Percentiles rank a stretch among this genome's conserved stretches.
Evolutionary conservation across 1,140 invertebrate genomes (phyloP).

Genomic region (Sogatella furcifera): DNA sequence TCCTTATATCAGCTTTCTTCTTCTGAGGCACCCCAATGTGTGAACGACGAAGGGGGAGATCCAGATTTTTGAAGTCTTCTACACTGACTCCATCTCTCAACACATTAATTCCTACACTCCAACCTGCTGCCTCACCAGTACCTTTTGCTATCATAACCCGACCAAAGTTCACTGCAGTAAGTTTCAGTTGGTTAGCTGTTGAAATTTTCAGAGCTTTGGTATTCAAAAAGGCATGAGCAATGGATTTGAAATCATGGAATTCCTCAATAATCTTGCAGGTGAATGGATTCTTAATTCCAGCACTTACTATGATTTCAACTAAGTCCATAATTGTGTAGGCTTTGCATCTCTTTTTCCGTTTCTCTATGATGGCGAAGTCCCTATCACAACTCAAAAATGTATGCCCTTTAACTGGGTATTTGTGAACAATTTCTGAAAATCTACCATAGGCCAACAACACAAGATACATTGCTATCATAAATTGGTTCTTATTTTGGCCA

Average conservation of each 20-base stretch:
- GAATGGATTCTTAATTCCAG: slow-evolving; percentile 4
- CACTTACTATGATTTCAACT: neutral
- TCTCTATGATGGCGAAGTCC: slow-evolving; percentile 5
- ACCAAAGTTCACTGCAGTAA: neutral
- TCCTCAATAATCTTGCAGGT: slow-evolving; percentile 4
- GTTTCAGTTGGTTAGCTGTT: neutral
- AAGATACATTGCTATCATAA: slow-evolving; percentile 6
- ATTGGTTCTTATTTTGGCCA: slow-evolving; percentile 9
- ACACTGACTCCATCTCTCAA: neutral
- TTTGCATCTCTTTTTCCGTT: slow-evolving; percentile 6
- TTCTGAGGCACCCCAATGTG: neutral
- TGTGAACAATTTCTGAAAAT: slow-evolving; percentile 6
- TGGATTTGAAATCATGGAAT: neutral
- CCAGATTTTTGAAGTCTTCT: slow-evolving; percentile 4
- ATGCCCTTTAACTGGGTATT: slow-evolving; percentile 9
- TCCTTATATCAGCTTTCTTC: neutral
- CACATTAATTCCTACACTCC: slow-evolving; percentile 1
- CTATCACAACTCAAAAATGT: slow-evolving; percentile 7
- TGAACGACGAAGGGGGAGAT: neutral
- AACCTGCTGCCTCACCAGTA: slow-evolving; percentile 1
- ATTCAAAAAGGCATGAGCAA: neutral
- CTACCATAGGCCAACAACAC: neutral
- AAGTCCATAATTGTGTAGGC: slow-evolving; percentile 10
- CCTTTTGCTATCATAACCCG: slow-evolving; percentile 1
- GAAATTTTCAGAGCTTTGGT: slow-evolving; percentile 2